Evolutionary conservation across 2,888 invertebrate species (phyloP), one percentile per base, ranked within the genome.

Genomic region (Netelia melanura): DNA sequence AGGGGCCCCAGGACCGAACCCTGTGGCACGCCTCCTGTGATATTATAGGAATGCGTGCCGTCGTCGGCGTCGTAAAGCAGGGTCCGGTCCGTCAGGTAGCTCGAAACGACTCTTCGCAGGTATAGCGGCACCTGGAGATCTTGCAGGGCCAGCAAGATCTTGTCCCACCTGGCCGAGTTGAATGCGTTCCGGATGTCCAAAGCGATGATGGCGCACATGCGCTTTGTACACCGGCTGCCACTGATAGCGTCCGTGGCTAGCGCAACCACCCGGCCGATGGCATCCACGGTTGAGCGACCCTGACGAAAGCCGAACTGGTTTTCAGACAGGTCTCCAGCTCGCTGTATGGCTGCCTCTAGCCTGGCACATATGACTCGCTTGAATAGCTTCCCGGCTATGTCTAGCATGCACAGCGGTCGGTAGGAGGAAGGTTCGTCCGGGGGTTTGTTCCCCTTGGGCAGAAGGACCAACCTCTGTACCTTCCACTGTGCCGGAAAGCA

Each of bases 391-490:
- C 64, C n/a, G 48, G 6, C 5, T 10, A n/a, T 84, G 54, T 75
- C 76, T 8, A 80, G 54, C n/a, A 83, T 61, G 10, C 70, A 75
- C 8, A 83, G 72, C 25, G 78, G 79, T 25, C 74, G 56, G 43
- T 78, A 78, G 0, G 77, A 78, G 43, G 78, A 78, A 1, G 71
- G 54, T n/a, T 77, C 65, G 48, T 62, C 30, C 17, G 70, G 67
- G n/a, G 76, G 67, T 23, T 81, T 78, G 23, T 78, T 30, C 17
- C 81, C 70, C 14, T 81, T 85, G 11, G 77, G 21, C 3, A 80
- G 70, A 2, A 83, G 70, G 11, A 75, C 77, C 10, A 86, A 56
- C 9, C 43, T 54, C 64, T 83, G 81, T 21, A 5, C 64, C 8
- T 86, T 84, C 83, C 83, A 83, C 3, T 54, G 23, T 1, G 30